phyloP scores from a whole-genome alignment of 2,113 vertebrate species.

The Misgurnus anguillicaudatus region DNA sequence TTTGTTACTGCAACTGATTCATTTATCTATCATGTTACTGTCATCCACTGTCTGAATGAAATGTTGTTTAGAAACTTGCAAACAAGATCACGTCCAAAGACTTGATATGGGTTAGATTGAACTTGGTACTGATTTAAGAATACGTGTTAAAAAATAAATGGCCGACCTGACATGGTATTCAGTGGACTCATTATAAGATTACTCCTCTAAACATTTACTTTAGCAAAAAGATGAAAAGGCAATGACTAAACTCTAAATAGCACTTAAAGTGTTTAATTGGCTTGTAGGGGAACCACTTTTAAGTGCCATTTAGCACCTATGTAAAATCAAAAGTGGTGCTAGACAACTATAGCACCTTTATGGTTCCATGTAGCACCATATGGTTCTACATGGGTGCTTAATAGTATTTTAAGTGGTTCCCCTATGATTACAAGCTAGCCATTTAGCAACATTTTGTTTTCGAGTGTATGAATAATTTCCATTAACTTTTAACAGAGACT shows the following conservation, averaged over 20 bases:
- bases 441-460: too few species aligned
- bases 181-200: background rate
- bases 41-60: background rate
- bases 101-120: background rate
- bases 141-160: background rate
- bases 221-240: background rate
- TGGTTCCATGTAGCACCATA: too few species aligned
- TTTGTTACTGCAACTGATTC: background rate
- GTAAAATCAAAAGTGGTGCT: too few species aligned
- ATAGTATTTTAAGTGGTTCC: too few species aligned
- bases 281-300: too few species aligned
- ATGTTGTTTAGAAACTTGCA: background rate
- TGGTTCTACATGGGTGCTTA: too few species aligned
- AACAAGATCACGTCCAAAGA: background rate
- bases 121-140: background rate
- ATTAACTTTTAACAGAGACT: slow-evolving; percentile 42
- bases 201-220: slow-evolving; percentile 15
- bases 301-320: too few species aligned
- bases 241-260: too few species aligned
- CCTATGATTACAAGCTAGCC: too few species aligned
- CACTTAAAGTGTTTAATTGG: too few species aligned
- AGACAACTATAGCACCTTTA: too few species aligned
- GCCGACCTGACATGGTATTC: background rate
- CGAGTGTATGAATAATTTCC: too few species aligned
- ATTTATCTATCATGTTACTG: background rate